Percentiles rank a stretch among this genome's conserved stretches.
Evolutionary conservation across 1,140 invertebrate species (phyloP).

Genomic region (Neomicropteryx cornuta): DNA sequence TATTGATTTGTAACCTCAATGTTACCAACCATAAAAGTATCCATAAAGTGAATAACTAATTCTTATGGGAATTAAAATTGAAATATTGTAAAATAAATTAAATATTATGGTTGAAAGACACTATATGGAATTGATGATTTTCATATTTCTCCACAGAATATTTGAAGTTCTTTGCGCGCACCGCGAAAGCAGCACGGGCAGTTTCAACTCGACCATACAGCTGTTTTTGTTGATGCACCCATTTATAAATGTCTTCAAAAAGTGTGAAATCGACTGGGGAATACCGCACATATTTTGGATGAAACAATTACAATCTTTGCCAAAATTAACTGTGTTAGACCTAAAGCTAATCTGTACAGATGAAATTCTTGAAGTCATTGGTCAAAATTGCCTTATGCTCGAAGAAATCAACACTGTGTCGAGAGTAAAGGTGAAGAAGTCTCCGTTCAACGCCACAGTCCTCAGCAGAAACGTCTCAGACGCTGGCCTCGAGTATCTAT

Average conservation of each 20-base stretch:
- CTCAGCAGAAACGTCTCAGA: constrained; percentile 35
- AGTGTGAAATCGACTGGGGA: constrained; percentile 30
- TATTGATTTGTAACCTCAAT: too few species aligned
- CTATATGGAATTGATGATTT: not conserved
- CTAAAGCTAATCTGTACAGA: constrained; percentile 41
- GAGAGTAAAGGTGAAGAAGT: constrained; percentile 32
- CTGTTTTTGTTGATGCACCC: constrained; percentile 32
- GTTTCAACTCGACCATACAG: constrained; percentile 29
- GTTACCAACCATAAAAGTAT: too few species aligned
- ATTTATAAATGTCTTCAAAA: constrained; percentile 31
- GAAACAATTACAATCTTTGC: constrained; percentile 25
- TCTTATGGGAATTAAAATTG: too few species aligned
- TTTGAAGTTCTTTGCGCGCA: constrained; percentile 37
- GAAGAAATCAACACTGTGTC: constrained; percentile 42
- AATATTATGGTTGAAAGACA: not conserved
- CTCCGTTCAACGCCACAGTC: constrained; percentile 35
- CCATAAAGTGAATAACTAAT: too few species aligned
- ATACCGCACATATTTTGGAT: constrained; percentile 34
- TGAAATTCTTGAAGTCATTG: constrained; percentile 39
- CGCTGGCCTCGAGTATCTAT: constrained; percentile 25
- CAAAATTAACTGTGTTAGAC: constrained; percentile 31
- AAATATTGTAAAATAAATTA: too few species aligned
- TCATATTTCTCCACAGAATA: constrained; percentile 21
- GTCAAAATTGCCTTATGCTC: constrained; percentile 29
- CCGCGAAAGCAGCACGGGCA: constrained; percentile 27